Evolutionary conservation across 2,888 invertebrate species (phyloP).

Genomic region (Acleris emargana): DNA sequence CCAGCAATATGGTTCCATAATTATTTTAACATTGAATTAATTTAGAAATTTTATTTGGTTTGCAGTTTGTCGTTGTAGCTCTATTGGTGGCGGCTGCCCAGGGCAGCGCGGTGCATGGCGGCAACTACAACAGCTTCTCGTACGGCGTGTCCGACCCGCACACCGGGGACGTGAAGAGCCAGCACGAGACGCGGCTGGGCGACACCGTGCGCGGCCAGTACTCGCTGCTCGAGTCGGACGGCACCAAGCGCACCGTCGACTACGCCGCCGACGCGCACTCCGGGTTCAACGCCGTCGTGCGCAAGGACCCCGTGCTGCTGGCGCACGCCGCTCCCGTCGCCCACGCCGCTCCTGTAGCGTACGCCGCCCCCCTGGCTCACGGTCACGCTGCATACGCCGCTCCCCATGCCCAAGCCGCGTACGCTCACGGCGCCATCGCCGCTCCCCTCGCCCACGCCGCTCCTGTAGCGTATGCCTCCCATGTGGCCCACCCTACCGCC

Average conservation of each 20-base stretch:
- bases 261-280: constrained; percentile 52
- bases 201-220: constrained; percentile 68
- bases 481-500: constrained; percentile 33
- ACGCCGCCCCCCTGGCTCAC: constrained; percentile 29
- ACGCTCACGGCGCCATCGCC: constrained; percentile 39
- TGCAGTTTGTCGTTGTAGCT: constrained; percentile 47
- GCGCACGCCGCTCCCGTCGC: constrained; percentile 45
- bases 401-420: constrained; percentile 16
- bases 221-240: constrained; percentile 71
- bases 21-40: too few relatives aligned
- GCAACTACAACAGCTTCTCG: constrained; percentile 41
- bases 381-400: constrained; percentile 39
- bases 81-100: constrained; percentile 40
- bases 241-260: constrained; percentile 75
- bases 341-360: constrained; percentile 48
- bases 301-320: constrained; percentile 39
- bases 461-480: constrained; percentile 44
- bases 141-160: constrained; percentile 42
- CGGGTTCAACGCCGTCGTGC: constrained; percentile 43
- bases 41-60: constrained; percentile 33
- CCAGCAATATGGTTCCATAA: too few relatives aligned
- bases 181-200: constrained; percentile 77
- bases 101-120: constrained; percentile 40
- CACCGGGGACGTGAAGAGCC: constrained; percentile 47
- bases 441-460: constrained; percentile 43